A percentile compares a stretch with the other conserved stretches of the same genome.
Conservation (phyloP, 2,797 vertebrate species). For the Pipistrellus pygmaeus region DNA sequence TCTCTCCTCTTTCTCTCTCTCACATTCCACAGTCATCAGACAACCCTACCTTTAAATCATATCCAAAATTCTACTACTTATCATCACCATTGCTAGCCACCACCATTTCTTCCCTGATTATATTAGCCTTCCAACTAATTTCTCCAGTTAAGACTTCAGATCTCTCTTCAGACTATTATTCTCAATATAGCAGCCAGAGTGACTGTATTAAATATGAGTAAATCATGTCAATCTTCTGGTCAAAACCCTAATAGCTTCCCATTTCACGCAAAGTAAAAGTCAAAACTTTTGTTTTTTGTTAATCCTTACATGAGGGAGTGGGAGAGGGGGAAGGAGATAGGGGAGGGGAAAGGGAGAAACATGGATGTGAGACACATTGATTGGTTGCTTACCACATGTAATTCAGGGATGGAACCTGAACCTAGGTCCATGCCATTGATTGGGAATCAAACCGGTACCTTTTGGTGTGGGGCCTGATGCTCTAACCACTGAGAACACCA, state of each 20-base stretch:
- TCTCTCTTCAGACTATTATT: neutral
- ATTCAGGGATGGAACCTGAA: too few species aligned
- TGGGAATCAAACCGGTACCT: neutral
- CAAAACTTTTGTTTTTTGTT: constrained; percentile 11
- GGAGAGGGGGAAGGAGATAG: neutral
- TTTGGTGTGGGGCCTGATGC: too few species aligned
- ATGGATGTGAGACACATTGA: neutral
- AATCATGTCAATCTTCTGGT: constrained; percentile 22
- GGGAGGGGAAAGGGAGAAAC: neutral
- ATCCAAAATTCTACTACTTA: neutral
- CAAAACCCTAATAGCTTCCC: neutral
- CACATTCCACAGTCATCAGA: constrained; percentile 19
- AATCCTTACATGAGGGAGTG: neutral
- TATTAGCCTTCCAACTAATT: neutral
- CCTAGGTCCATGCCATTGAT: too few species aligned
- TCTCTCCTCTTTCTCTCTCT: neutral
- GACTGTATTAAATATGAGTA: constrained; percentile 41
- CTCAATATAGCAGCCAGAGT: neutral
- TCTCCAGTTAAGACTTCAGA: constrained; percentile 17
- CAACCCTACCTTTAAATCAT: constrained; percentile 28
- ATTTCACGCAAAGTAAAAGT: constrained; percentile 51
- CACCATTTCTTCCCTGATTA: neutral
- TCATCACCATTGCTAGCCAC: neutral
- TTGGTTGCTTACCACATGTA: neutral
- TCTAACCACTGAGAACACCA: too few species aligned